These are phyloP conservation scores for Toxostoma redivivum DNA, from an alignment of 2,113 vertebrate species.

Conservation along the genomic window DNA sequence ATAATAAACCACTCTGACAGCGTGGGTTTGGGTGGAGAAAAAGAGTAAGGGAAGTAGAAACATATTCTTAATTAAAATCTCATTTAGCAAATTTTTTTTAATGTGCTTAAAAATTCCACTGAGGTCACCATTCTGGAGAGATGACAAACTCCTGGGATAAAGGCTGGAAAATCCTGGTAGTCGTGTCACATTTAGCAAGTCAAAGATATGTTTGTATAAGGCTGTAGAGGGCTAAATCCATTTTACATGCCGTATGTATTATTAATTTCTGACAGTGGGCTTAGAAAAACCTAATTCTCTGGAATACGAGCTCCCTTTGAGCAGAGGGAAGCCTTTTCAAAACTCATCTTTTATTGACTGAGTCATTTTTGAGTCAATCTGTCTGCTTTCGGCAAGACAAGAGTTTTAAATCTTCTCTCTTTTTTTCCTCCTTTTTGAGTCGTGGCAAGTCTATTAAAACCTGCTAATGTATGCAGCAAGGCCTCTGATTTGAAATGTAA, in stretches of 20 bases:
- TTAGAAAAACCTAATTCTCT: slow-evolving; percentile 65
- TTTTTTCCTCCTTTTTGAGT: slow-evolving; percentile 53
- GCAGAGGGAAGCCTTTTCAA: slow-evolving; percentile 62
- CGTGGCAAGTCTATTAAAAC: slow-evolving; percentile 71
- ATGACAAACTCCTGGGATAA: slow-evolving; percentile 50
- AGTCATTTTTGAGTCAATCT: slow-evolving; percentile 74
- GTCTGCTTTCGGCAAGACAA: slow-evolving; percentile 74
- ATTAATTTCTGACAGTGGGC: slow-evolving; percentile 68
- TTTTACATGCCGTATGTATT: slow-evolving; percentile 56
- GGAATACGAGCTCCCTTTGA: slow-evolving; percentile 62
- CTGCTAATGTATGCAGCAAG: slow-evolving; percentile 56
- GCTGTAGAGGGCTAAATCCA: slow-evolving; percentile 55
- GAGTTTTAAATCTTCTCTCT: slow-evolving; percentile 71
- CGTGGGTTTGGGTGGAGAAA: neutral
- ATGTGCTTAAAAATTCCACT: slow-evolving; percentile 14
- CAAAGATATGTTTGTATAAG: slow-evolving; percentile 60
- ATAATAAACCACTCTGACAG: neutral
- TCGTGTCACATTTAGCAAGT: slow-evolving; percentile 56
- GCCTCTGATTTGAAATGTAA: slow-evolving; percentile 55
- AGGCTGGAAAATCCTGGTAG: slow-evolving; percentile 29
- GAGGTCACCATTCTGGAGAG: slow-evolving; percentile 37
- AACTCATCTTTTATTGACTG: slow-evolving; percentile 78
- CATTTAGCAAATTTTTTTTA: neutral
- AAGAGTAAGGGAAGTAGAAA: neutral
- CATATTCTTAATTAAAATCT: slow-evolving; percentile 22